These are phyloP conservation scores for Drosophila grimshawi DNA, from an alignment of 1,140 invertebrate genomes.

Conservation along the genomic window DNA sequence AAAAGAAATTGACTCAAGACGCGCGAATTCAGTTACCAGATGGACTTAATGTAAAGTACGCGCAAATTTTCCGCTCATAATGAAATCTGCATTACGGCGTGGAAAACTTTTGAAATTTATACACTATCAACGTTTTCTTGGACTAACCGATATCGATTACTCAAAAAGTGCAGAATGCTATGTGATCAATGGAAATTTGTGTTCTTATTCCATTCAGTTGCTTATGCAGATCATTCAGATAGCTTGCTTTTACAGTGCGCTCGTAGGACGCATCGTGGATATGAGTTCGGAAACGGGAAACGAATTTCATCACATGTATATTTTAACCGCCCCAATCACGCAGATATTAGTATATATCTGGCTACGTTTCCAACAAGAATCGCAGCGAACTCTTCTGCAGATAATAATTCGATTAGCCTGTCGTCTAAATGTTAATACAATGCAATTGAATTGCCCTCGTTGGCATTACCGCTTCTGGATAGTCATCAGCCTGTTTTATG, in stretches of 20 bases:
- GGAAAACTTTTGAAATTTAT: slow-evolving; percentile 9
- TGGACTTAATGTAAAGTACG: neutral
- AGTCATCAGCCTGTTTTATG: neutral
- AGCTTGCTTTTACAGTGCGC: neutral
- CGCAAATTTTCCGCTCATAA: neutral
- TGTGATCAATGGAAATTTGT: slow-evolving; percentile 15
- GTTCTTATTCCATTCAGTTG: neutral
- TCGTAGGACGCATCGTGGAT: neutral
- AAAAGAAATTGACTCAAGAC: neutral
- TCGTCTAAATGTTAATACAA: slow-evolving; percentile 11
- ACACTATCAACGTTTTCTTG: slow-evolving; percentile 33
- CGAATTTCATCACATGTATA: neutral
- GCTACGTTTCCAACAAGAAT: slow-evolving; percentile 5
- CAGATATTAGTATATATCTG: slow-evolving; percentile 10
- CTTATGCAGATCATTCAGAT: neutral
- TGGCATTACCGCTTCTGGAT: slow-evolving; percentile 15
- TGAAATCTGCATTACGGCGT: neutral
- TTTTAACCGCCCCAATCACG: neutral
- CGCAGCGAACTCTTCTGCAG: neutral
- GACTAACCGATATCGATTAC: slow-evolving; percentile 33
- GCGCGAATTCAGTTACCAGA: neutral
- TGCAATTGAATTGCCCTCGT: neutral
- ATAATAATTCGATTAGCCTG: neutral
- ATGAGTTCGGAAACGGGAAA: neutral
- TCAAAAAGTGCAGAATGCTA: neutral